phyloP scores from a whole-genome alignment of 2,113 vertebrate genomes.

The Bombycilla garrulus region DNA sequence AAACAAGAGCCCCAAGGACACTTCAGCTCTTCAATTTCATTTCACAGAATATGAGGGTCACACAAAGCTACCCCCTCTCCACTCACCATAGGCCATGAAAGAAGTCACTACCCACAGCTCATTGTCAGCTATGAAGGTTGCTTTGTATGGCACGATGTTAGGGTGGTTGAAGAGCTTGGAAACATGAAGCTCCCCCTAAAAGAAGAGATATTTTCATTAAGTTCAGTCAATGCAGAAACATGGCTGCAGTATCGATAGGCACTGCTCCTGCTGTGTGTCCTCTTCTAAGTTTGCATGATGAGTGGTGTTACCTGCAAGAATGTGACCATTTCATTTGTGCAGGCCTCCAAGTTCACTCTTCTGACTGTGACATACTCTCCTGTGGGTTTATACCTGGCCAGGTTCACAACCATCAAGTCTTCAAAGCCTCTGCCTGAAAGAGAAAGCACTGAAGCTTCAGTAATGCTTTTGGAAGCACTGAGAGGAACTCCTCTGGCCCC shows the following conservation, averaged over 20 bases:
- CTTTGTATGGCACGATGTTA: slow-evolving; percentile 94
- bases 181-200: slow-evolving; percentile 84
- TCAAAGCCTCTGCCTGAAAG: slow-evolving; percentile 91
- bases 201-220: neutral
- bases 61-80: neutral
- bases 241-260: neutral
- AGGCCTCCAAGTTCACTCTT: slow-evolving; percentile 91
- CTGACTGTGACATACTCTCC: slow-evolving; percentile 90
- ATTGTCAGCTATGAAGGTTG: slow-evolving; percentile 92
- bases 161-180: slow-evolving; percentile 95
- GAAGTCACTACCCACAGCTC: slow-evolving; percentile 97
- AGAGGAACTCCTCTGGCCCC: neutral
- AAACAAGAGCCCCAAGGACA: neutral
- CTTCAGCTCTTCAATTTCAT: neutral
- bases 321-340: slow-evolving; percentile 94
- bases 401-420: slow-evolving; percentile 91
- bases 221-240: neutral
- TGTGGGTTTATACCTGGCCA: slow-evolving; percentile 88
- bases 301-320: slow-evolving; percentile 86
- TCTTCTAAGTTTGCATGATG: neutral
- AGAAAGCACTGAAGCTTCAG: neutral
- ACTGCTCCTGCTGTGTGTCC: neutral
- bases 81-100: slow-evolving; percentile 96
- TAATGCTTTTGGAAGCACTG: neutral
- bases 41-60: neutral